A percentile compares a stretch with the other conserved stretches of the same genome.
Evolutionary conservation across 2,888 invertebrate genomes (phyloP).

Genomic region (Chymomyza amoena): DNA sequence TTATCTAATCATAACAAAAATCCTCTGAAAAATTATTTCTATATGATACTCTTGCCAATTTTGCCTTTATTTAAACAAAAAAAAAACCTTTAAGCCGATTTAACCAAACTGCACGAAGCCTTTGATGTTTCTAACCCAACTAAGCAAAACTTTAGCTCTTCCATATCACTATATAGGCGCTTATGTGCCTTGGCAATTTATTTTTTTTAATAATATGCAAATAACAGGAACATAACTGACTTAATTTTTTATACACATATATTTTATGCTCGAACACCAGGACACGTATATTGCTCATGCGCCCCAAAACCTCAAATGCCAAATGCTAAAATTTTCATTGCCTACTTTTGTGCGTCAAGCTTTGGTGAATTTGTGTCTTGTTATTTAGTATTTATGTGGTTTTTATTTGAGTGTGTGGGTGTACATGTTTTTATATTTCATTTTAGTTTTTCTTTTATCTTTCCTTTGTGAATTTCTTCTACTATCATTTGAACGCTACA

Average conservation of each 20-base stretch:
- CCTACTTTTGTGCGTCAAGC: slow-evolving; percentile 18
- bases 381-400: slow-evolving; percentile 34
- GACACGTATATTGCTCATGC: slow-evolving; percentile 22
- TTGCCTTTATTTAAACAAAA: too few relatives aligned
- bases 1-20: too few relatives aligned
- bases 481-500: slow-evolving; percentile 33
- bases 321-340: slow-evolving; percentile 26
- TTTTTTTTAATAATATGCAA: slow-evolving; percentile 12
- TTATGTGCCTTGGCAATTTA: not conserved
- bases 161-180: too few relatives aligned
- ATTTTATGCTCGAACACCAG: slow-evolving; percentile 10
- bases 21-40: too few relatives aligned
- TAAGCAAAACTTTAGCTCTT: too few relatives aligned
- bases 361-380: slow-evolving; percentile 12
- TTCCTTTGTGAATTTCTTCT: not conserved
- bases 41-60: too few relatives aligned
- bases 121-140: too few relatives aligned
- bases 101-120: too few relatives aligned
- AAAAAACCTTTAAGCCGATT: not conserved
- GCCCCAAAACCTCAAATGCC: not conserved
- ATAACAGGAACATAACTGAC: slow-evolving; percentile 33
- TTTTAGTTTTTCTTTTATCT: slow-evolving; percentile 13
- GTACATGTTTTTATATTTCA: slow-evolving; percentile 23
- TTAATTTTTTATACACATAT: slow-evolving; percentile 35
- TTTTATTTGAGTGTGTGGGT: slow-evolving; percentile 25